Percentiles rank a stretch among this genome's conserved stretches.
Conservation (phyloP, 2,797 vertebrate species). For the Gallinago stenura region DNA sequence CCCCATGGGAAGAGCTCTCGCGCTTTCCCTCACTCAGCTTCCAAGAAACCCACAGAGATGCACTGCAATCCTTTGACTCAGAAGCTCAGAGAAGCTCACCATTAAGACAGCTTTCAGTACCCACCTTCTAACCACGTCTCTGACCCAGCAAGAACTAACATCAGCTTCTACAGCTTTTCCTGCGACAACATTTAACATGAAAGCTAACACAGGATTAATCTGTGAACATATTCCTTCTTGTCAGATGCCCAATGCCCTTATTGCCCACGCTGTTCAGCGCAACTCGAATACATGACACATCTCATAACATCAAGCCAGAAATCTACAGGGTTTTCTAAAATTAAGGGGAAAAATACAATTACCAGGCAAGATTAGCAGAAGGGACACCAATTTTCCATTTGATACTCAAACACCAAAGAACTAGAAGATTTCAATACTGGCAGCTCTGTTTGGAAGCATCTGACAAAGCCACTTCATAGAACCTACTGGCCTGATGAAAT, state of each 20-base stretch:
- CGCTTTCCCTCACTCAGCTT: not conserved
- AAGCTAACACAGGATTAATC: not conserved
- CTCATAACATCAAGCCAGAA: not conserved
- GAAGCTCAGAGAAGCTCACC: not conserved
- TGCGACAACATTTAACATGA: not conserved
- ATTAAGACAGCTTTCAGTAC: not conserved
- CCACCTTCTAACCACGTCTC: not conserved
- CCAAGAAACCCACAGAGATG: not conserved
- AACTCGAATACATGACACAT: not conserved
- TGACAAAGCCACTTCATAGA: not conserved
- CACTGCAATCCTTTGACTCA: not conserved
- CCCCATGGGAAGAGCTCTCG: not conserved
- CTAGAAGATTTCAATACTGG: not conserved
- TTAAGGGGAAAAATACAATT: not conserved
- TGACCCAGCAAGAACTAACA: not conserved
- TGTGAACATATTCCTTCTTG: not conserved
- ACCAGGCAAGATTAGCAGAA: not conserved
- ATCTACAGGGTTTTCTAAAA: not conserved
- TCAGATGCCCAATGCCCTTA: not conserved
- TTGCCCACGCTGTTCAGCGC: rapidly evolving
- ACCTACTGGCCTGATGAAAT: not conserved
- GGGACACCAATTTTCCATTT: not conserved
- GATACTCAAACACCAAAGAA: not conserved
- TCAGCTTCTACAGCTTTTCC: not conserved
- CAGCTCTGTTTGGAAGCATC: not conserved